Evolutionary conservation across 1,140 invertebrate genomes (phyloP).

Genomic region (Phenacoccus solenopsis): DNA sequence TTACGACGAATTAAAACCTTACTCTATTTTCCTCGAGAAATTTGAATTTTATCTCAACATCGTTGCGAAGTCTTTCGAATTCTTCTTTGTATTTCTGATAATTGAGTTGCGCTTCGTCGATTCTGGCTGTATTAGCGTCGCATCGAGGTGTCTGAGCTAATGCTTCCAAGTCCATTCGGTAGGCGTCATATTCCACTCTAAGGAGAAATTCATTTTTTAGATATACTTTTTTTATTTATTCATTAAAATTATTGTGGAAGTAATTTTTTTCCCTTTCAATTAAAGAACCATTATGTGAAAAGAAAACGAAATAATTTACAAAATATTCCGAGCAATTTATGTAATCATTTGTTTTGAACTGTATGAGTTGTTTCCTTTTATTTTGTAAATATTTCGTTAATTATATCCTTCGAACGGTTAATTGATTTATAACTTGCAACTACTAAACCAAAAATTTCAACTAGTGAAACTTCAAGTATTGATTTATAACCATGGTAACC

Average conservation of each 20-base stretch:
- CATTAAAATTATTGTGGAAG: neutral
- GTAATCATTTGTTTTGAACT: too few species aligned
- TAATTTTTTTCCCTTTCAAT: neutral
- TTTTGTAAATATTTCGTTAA: too few species aligned
- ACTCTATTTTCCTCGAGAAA: constrained; percentile 95
- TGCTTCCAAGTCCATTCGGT: constrained; percentile 79
- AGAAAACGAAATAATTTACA: neutral
- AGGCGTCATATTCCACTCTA: constrained; percentile 94
- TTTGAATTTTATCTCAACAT: constrained; percentile 89
- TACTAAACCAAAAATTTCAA: neutral
- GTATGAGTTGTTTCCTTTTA: too few species aligned
- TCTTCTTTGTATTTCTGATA: constrained; percentile 74
- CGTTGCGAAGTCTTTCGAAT: constrained; percentile 80
- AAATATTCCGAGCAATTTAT: neutral
- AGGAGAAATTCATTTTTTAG: constrained; percentile 21
- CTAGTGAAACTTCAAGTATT: neutral
- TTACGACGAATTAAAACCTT: constrained; percentile 29
- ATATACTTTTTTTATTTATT: constrained; percentile 14
- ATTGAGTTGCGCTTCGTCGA: constrained; percentile 67
- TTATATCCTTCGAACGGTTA: too few species aligned
- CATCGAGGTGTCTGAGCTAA: constrained; percentile 46
- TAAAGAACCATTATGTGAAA: neutral
- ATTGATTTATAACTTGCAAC: too few species aligned
- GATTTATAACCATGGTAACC: neutral
- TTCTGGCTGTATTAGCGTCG: constrained; percentile 41